phyloP scores from a whole-genome alignment of 2,888 invertebrate genomes.

The Mechanitis messenoides region DNA sequence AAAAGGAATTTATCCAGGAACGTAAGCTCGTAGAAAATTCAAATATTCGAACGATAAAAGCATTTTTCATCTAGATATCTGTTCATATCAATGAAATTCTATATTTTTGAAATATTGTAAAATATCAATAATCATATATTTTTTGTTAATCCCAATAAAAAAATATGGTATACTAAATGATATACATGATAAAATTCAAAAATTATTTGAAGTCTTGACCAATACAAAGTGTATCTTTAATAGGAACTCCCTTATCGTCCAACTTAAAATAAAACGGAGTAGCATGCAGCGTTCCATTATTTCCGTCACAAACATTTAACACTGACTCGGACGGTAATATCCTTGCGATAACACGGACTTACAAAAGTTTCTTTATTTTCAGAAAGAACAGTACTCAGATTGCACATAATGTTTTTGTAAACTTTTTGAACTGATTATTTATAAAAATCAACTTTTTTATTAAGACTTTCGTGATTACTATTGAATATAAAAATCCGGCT shows the following conservation, averaged over 20 bases:
- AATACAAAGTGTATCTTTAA: conserved; percentile 6
- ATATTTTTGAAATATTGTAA: conserved; percentile 38
- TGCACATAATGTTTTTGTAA: conserved; percentile 21
- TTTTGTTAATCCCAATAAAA: neutral
- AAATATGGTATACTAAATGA: neutral
- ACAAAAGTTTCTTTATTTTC: conserved; percentile 34
- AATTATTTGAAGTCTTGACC: neutral
- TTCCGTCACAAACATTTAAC: conserved; percentile 34
- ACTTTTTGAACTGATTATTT: neutral
- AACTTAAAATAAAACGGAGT: conserved; percentile 23
- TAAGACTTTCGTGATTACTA: too few relatives aligned
- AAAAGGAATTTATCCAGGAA: conserved; percentile 55
- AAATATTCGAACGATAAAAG: conserved; percentile 60
- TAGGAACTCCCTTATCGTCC: conserved; percentile 18
- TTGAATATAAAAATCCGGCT: too few relatives aligned
- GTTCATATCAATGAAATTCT: conserved; percentile 50
- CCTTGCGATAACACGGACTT: conserved; percentile 32
- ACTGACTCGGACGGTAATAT: conserved; percentile 32
- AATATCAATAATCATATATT: conserved; percentile 1
- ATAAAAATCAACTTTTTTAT: too few relatives aligned
- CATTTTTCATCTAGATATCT: conserved; percentile 55
- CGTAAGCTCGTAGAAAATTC: conserved; percentile 54
- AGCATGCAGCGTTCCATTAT: conserved; percentile 28
- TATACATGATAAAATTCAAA: neutral
- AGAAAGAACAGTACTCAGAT: conserved; percentile 32